phyloP scores from a whole-genome alignment of 2,797 vertebrate genomes.

The Malacoctenus gilli region DNA sequence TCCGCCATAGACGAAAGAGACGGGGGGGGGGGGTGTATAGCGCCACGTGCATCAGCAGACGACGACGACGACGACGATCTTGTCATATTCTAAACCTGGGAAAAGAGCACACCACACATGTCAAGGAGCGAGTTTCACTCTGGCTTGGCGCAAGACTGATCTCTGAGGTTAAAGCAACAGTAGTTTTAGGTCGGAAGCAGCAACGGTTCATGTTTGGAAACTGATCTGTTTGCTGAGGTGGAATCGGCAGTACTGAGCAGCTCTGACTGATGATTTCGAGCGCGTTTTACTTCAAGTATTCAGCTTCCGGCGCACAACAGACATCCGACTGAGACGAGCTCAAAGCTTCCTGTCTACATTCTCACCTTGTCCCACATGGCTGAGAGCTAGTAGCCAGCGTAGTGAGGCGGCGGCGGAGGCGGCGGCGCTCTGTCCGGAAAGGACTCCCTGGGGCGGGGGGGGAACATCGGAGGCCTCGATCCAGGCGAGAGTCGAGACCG shows the following conservation, averaged over 20 bases:
- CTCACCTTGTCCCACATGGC: conserved; percentile 73
- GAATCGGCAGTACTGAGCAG: too few species aligned
- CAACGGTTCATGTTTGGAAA: conserved; percentile 41
- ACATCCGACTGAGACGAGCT: too few species aligned
- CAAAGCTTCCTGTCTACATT: neutral
- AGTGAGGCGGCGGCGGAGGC: conserved; percentile 74
- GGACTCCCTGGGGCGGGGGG: conserved; percentile 85
- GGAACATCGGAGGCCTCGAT: conserved; percentile 85
- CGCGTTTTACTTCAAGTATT: neutral
- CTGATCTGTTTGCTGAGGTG: conserved; percentile 22
- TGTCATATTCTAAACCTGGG: conserved; percentile 88
- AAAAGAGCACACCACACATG: conserved; percentile 87
- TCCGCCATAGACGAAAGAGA: conserved; percentile 77
- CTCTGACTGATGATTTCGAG: too few species aligned
- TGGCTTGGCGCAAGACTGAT: conserved; percentile 66
- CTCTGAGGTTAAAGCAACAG: conserved; percentile 45
- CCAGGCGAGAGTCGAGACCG: conserved; percentile 88
- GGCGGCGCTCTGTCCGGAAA: conserved; percentile 80
- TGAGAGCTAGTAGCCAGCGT: conserved; percentile 71
- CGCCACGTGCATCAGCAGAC: conserved; percentile 85
- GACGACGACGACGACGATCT: conserved; percentile 84
- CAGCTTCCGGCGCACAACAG: too few species aligned
- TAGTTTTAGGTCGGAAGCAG: conserved; percentile 42
- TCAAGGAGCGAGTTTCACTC: conserved; percentile 76
- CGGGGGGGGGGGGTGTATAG: conserved; percentile 60